Conservation (phyloP, 2,113 vertebrate species). For the Hoplias malabaricus region DNA sequence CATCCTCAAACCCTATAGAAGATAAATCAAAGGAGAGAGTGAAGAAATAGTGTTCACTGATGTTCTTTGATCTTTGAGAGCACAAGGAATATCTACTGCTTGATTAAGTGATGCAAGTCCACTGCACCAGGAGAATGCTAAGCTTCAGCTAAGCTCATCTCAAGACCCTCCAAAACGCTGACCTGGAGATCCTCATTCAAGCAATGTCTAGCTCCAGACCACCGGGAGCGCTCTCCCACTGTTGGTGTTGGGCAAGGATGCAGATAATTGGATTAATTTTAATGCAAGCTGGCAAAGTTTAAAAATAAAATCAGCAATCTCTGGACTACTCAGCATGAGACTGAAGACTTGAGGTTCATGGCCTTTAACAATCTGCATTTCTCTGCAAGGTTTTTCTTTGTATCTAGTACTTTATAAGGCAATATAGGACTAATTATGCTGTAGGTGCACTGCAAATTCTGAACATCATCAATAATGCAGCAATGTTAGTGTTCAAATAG, state of each 20-base stretch:
- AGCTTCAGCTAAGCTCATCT: conserved; percentile 25
- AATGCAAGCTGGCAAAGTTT: neutral
- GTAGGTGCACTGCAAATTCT: neutral
- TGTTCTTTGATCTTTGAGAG: conserved; percentile 58
- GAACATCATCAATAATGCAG: no score
- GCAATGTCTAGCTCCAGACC: conserved; percentile 4
- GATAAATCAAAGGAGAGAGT: conserved; percentile 1
- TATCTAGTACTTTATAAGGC: neutral
- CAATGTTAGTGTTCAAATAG: no score
- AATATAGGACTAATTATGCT: no score
- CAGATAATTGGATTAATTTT: conserved; percentile 14
- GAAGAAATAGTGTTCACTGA: neutral
- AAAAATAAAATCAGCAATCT: neutral
- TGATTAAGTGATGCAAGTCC: conserved; percentile 44
- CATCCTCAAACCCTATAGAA: neutral
- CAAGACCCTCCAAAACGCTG: conserved; percentile 10
- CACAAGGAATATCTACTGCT: conserved; percentile 11
- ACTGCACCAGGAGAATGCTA: conserved; percentile 37
- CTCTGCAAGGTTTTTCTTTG: neutral
- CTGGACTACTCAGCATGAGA: neutral
- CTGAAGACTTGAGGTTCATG: neutral
- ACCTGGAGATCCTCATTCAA: conserved; percentile 13
- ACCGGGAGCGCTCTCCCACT: neutral
- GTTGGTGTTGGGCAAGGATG: neutral
- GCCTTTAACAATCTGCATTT: neutral